A percentile compares a stretch with the other conserved stretches of the same genome.
phyloP scores from a whole-genome alignment of 2,888 invertebrate species.

The Epinotia brunnichana region DNA sequence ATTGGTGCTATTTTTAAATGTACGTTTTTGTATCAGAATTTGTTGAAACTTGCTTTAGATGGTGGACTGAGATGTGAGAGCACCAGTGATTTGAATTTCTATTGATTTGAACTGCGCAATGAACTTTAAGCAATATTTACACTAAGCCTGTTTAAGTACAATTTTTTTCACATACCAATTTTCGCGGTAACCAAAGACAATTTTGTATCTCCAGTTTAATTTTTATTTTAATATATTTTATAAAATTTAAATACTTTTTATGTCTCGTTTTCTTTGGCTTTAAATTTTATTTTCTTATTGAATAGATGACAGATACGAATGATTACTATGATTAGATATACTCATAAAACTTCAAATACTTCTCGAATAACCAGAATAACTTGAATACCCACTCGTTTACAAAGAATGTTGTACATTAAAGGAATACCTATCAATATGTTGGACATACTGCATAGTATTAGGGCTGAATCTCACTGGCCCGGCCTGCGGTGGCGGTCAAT shows the following conservation, averaged over 20 bases:
- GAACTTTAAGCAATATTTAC: constrained; percentile 48
- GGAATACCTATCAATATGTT: too few species aligned
- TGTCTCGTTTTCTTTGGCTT: constrained; percentile 53
- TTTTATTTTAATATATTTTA: constrained; percentile 55
- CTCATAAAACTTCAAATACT: background rate
- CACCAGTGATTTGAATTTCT: constrained; percentile 74
- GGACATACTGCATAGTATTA: too few species aligned
- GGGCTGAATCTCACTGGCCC: too few species aligned
- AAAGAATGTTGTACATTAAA: background rate
- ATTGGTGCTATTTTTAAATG: constrained; percentile 79
- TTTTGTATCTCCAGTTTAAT: constrained; percentile 48
- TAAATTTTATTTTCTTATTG: constrained; percentile 30
- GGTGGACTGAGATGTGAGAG: constrained; percentile 48
- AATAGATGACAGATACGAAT: constrained; percentile 44
- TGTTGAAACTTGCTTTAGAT: constrained; percentile 45
- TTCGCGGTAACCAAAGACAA: constrained; percentile 73
- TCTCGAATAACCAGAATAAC: background rate
- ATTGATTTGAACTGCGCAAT: constrained; percentile 56
- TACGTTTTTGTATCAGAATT: constrained; percentile 55
- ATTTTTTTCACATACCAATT: constrained; percentile 58
- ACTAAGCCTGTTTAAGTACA: constrained; percentile 71
- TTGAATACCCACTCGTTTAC: constrained; percentile 9
- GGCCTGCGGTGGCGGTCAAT: too few species aligned
- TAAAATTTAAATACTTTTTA: constrained; percentile 51
- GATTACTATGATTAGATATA: background rate